Percentiles rank a stretch among this genome's conserved stretches.
phyloP scores from a whole-genome alignment of 2,797 vertebrate species.

The Platalea minor region DNA sequence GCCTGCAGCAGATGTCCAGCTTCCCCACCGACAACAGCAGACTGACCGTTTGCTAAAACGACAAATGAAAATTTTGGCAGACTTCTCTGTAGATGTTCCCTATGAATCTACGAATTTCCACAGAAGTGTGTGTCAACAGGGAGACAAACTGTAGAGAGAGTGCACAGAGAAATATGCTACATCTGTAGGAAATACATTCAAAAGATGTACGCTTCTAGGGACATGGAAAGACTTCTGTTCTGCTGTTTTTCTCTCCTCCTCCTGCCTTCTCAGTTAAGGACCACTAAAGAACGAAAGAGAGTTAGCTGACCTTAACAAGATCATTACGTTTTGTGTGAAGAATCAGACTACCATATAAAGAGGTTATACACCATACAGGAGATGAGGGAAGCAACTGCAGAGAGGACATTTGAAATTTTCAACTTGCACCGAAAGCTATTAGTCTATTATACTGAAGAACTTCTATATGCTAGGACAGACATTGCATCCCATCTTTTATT shows the following conservation, averaged over 20 bases:
- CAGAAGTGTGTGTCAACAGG: neutral
- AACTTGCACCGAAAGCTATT: neutral
- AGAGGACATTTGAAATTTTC: neutral
- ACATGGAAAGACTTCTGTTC: neutral
- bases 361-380: neutral
- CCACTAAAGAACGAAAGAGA: neutral
- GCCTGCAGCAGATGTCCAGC: neutral
- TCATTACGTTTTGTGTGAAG: neutral
- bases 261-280: neutral
- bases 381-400: neutral
- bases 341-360: neutral
- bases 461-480: neutral
- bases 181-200: neutral
- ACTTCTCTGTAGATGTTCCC: neutral
- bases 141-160: neutral
- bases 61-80: neutral
- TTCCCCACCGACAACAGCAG: neutral
- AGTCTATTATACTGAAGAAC: neutral
- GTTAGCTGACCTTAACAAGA: neutral
- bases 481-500: neutral
- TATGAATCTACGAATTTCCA: neutral
- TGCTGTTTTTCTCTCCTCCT: neutral
- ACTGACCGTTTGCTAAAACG: neutral
- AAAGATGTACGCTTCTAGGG: fast-evolving
- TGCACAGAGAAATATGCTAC: neutral